Conservation (phyloP, 2,888 invertebrate species). For the Nebria brevicollis region DNA sequence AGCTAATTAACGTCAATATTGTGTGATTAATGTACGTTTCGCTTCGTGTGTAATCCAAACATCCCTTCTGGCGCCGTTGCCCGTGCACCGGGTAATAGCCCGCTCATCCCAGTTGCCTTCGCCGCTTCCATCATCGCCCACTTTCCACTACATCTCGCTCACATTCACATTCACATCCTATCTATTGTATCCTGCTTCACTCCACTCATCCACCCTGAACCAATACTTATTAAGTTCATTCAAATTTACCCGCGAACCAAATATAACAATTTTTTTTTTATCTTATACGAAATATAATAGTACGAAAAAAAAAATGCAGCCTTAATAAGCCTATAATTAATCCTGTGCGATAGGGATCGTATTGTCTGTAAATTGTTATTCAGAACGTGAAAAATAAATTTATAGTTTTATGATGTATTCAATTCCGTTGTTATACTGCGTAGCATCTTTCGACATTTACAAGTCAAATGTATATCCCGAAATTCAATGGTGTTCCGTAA, state of each 20-base stretch:
- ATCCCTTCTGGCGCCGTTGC: constrained; percentile 32
- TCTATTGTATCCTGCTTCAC: too few species aligned
- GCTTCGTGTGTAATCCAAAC: constrained; percentile 41
- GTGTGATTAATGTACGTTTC: constrained; percentile 44
- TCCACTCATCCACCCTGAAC: too few species aligned
- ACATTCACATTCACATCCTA: neutral
- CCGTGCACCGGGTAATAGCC: constrained; percentile 12
- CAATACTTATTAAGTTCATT: too few species aligned
- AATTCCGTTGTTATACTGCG: neutral
- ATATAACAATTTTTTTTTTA: too few species aligned
- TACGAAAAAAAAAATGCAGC: too few species aligned
- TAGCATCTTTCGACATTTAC: neutral
- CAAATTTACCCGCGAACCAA: too few species aligned
- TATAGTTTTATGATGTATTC: constrained; percentile 1
- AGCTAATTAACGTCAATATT: constrained; percentile 48
- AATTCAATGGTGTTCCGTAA: neutral
- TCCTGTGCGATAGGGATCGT: neutral
- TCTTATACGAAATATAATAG: too few species aligned
- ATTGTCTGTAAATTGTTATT: neutral
- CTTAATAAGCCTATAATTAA: neutral
- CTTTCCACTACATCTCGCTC: neutral
- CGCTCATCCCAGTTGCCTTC: neutral
- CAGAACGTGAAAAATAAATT: neutral
- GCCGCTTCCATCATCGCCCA: neutral
- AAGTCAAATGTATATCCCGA: neutral